phyloP scores from a whole-genome alignment of 2,113 vertebrate genomes.

The Corapipo altera region DNA sequence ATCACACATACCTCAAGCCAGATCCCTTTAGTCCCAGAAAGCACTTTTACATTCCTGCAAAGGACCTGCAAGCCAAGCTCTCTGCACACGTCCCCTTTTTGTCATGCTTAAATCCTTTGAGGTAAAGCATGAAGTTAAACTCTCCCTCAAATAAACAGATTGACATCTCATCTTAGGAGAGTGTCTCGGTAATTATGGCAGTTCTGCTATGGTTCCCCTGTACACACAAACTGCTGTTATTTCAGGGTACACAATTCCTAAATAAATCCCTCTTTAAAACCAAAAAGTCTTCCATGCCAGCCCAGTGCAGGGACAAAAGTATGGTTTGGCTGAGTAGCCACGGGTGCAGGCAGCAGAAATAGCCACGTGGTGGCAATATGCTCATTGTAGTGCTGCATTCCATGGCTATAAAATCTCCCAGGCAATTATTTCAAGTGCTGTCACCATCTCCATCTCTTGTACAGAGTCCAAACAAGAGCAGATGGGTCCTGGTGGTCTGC shows the following conservation, averaged over 20 bases:
- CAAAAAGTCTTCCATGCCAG: fast-evolving
- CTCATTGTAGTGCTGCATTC: not conserved
- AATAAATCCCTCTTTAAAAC: not conserved
- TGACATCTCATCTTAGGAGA: not conserved
- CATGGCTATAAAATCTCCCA: not conserved
- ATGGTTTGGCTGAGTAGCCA: fast-evolving
- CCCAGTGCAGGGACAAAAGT: fast-evolving
- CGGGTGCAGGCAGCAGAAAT: not conserved
- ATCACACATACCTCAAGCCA: not conserved
- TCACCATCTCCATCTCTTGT: not conserved
- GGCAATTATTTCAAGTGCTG: not conserved
- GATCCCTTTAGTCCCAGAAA: not conserved
- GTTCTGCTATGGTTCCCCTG: not conserved
- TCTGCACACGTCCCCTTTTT: not conserved
- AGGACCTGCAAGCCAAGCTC: not conserved
- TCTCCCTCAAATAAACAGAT: not conserved
- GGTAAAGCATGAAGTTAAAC: not conserved
- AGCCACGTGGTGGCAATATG: conserved; percentile 24
- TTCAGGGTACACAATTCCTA: not conserved
- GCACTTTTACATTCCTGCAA: not conserved
- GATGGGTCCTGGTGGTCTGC: not conserved
- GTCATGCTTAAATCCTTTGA: not conserved
- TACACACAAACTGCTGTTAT: not conserved
- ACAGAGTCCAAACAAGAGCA: not conserved
- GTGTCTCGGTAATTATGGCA: not conserved